A percentile compares a stretch with the other conserved stretches of the same genome.
Evolutionary conservation across 2,113 vertebrate species (phyloP).

Genomic region (Myrmecobius fasciatus): DNA sequence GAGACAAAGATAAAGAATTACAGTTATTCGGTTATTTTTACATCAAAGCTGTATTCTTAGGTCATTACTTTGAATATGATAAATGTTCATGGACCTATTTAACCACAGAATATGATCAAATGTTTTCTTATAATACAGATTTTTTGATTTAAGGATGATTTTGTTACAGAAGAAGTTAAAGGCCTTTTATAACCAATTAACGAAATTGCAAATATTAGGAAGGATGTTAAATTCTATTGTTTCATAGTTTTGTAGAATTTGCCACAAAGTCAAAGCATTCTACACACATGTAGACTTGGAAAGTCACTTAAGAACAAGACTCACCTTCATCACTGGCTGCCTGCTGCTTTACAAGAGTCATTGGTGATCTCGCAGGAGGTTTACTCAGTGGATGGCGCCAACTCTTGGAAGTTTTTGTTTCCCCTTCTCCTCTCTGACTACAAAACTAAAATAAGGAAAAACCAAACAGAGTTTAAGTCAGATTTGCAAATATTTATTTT

Average conservation of each 20-base stretch:
- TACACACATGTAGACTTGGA: neutral
- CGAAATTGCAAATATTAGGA: slow-evolving; percentile 37
- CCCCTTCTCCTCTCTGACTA: slow-evolving; percentile 68
- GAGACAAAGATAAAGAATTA: slow-evolving; percentile 40
- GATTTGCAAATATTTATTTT: neutral
- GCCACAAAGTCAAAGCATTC: slow-evolving; percentile 24
- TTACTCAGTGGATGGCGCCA: slow-evolving; percentile 85
- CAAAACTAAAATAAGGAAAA: slow-evolving; percentile 62
- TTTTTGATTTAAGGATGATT: slow-evolving; percentile 39
- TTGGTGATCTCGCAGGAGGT: slow-evolving; percentile 91
- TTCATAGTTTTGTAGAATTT: slow-evolving; percentile 17
- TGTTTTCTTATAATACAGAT: neutral
- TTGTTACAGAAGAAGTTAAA: slow-evolving; percentile 29
- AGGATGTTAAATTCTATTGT: slow-evolving; percentile 34
- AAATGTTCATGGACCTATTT: slow-evolving; percentile 24
- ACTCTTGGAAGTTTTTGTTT: slow-evolving; percentile 84
- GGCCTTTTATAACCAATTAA: slow-evolving; percentile 4
- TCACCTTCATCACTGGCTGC: slow-evolving; percentile 92
- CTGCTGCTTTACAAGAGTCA: slow-evolving; percentile 94
- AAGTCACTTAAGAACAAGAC: slow-evolving; percentile 11
- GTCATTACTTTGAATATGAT: slow-evolving; percentile 14
- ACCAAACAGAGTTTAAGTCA: neutral
- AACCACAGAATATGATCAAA: neutral
- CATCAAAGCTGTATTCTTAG: slow-evolving; percentile 21
- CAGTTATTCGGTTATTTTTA: slow-evolving; percentile 29